These are phyloP conservation scores for Isichthys henryi DNA, from an alignment of 2,113 vertebrate genomes.

Conservation along the genomic window DNA sequence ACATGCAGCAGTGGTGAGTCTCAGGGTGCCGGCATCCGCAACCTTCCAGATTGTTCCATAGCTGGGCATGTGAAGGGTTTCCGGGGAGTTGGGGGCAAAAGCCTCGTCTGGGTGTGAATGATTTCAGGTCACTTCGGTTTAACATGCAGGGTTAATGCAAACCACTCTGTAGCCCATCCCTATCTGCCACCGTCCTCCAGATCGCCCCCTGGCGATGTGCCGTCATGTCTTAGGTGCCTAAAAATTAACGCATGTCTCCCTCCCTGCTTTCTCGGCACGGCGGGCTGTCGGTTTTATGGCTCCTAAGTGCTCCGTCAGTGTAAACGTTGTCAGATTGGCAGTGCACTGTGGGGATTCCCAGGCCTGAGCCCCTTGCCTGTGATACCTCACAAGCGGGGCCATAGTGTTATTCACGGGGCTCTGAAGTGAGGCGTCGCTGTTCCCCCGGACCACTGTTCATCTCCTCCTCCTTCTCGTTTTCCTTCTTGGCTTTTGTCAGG, in stretches of 20 bases:
- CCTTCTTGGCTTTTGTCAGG: neutral
- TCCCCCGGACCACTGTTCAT: neutral
- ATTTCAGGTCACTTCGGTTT: neutral
- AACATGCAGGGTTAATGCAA: neutral
- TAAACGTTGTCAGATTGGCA: constrained; percentile 44
- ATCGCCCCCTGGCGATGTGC: neutral
- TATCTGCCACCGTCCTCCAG: neutral
- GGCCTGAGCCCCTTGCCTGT: neutral
- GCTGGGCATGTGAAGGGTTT: neutral
- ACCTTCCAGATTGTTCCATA: neutral
- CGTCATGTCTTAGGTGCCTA: neutral
- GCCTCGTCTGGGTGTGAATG: neutral
- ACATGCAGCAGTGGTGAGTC: neutral
- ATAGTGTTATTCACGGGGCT: neutral
- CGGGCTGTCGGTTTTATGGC: neutral
- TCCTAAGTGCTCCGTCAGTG: constrained; percentile 36
- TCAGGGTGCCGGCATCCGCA: neutral
- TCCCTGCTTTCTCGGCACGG: neutral
- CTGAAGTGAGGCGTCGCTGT: neutral
- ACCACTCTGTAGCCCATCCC: neutral
- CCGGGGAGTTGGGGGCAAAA: neutral
- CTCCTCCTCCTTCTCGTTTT: neutral
- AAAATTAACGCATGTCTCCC: neutral
- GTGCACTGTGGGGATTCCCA: constrained; percentile 16
- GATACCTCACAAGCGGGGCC: neutral